Evolutionary conservation across 64 coral and sea anemone species (phyloP), one percentile per base, ranked within the genome.

Genomic region (Montipora capricornis): DNA sequence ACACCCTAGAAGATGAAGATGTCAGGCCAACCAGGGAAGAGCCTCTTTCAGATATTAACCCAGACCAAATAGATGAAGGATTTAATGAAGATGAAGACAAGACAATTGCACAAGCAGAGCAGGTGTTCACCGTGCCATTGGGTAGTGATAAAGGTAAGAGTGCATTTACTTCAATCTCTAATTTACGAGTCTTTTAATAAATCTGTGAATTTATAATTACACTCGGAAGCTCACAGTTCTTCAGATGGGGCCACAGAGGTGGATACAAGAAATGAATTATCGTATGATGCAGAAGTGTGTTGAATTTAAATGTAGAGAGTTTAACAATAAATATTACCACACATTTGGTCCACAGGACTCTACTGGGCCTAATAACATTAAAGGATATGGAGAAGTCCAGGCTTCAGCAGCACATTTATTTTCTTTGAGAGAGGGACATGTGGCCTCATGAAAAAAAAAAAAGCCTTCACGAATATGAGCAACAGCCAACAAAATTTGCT

Each of bases 381-480:
- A 5, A 4, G 86, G 93, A 2, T 94, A 71, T 64, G 87, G 44
- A 20, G 60, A 94, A 60, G 93, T 94, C 5, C 13, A 84, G 4
- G 73, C 26, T 47, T 70, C 88, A 14, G 92, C 88, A 55, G 77
- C 50, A 8, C 88, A 81, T 51, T 66, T 94, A 55, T 17, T 80
- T 15, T 79, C 88, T 59, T 20, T 97, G 6, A 53, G 51, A 53
- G 8, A 53, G 4, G 51, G 51, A 53, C 22, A 81, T 14, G 60
- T 58, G 50, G 80, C 60, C 6, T 19, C 87, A 26, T 47, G 57
- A 22, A 4, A 24, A 83, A 4, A 24, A 83, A 3, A 88, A 82
- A 12, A 71, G 61, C 64, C 46, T 89, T 15, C 50, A 90, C 20
- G 86, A 76, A 5, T 94, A 94, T 46, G 87, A 95, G 73, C 88